Base-by-base conservation (phyloP, 2,797 vertebrate species). In the Eulemur rubriventer region DNA sequence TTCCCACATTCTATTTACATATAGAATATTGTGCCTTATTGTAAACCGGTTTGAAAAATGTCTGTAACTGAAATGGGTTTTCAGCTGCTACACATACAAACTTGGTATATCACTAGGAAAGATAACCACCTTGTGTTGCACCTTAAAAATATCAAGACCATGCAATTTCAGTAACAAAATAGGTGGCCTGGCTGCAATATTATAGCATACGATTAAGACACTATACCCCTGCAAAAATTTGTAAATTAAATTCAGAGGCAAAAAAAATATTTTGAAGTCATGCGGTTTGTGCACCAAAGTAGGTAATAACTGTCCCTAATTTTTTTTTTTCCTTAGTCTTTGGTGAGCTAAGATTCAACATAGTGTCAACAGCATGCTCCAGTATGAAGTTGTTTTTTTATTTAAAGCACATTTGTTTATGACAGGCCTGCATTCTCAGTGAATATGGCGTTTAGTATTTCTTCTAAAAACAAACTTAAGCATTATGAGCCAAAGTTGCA, bases 401-500 rank as follows among this genome's bases (percentile, higher is more conserved):
- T 97, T 46, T 94, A 95, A 96, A 98, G 55, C 97, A 89, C 94
- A 91, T 91, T 96, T 96, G 89, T 91, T 92, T 96, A 57, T 91
- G 96, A 81, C 28, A 94, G 87, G 79, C 91, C 91, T 95, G 89
- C 69, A 65, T 92, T 98, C 96, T 98, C 95, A 90, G 89, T 97
- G 93, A 98, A 98, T 98, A 96, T 95, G 98, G 93, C 97, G 52
- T 97, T 98, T 98, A 98, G 95, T 93, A 52, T 98, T 98, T 98
- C 96, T 93, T 97, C 96, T 97, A 88, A 97, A 98, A 96, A 98
- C 89, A 78, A 98, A 96, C 72, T 96, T 96, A 98, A 98, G 94
- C 97, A 96, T 97, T 95, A 96, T 94, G 96, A 98, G 97, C 98
- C 98, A 98, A 98, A 98, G 98, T 97, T 97, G 94, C 96, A 96